These are phyloP conservation scores for Ips nitidus DNA, from an alignment of 1,140 invertebrate genomes.

Conservation along the genomic window DNA sequence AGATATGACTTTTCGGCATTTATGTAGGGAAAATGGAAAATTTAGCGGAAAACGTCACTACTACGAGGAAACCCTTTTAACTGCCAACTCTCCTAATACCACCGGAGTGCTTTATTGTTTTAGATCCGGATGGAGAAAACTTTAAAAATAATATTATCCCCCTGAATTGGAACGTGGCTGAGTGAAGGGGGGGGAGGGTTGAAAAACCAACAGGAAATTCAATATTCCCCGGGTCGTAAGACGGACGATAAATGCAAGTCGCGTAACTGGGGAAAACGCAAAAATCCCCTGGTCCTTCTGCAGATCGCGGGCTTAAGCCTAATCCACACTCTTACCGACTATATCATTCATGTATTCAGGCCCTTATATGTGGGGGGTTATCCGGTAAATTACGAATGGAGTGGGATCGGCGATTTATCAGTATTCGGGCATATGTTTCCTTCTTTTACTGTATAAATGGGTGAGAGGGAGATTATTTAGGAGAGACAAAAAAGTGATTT, in stretches of 20 bases:
- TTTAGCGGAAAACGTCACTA: constrained; percentile 14
- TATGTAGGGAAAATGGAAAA: constrained; percentile 24
- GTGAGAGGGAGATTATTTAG: too few species aligned
- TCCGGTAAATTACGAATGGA: constrained; percentile 6
- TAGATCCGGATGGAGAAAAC: background rate
- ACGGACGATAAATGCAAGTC: constrained; percentile 18
- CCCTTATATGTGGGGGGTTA: background rate
- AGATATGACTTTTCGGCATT: constrained; percentile 24
- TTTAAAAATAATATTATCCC: background rate
- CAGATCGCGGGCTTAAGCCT: constrained; percentile 10
- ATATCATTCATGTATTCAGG: constrained; percentile 18
- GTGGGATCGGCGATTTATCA: constrained; percentile 13
- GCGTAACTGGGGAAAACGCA: constrained; percentile 6
- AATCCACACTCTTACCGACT: constrained; percentile 15
- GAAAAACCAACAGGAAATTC: background rate
- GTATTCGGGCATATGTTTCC: constrained; percentile 11
- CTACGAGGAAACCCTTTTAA: constrained; percentile 29
- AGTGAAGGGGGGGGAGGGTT: too few species aligned
- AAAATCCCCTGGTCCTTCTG: background rate
- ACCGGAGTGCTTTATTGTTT: constrained; percentile 18
- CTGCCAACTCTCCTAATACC: constrained; percentile 2
- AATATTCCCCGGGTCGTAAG: constrained; percentile 4
- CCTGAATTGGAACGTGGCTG: too few species aligned
- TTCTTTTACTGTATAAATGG: background rate
- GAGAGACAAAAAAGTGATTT: too few species aligned